Evolutionary conservation across 2,113 vertebrate genomes (phyloP), one percentile per base, ranked within the genome.

Genomic region (Sinocyclocheilus grahami): DNA sequence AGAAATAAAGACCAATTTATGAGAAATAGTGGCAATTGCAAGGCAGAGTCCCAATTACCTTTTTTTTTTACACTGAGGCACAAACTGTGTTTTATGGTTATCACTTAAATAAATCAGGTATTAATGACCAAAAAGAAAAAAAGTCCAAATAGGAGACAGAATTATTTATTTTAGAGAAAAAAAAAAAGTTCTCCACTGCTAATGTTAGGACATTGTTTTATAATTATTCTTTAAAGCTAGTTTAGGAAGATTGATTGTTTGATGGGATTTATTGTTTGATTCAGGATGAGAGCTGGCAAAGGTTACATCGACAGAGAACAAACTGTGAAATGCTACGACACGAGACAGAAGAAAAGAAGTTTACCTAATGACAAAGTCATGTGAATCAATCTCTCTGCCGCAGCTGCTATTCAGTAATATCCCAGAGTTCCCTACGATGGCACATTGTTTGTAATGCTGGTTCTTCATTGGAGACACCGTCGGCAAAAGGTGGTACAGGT

Each of bases 381-480:
- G 96, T 0, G 94, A 94, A 3, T 99, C 98, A 0, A 99, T 99
- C 92, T 99, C 97, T 0, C 90, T 91, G 16, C 98, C 98, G 0
- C 98, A 99, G 94, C 97, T 95, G 0, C 98, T 99, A 95, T 97
- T 97, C 75, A 98, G 95, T 90, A 99, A 92, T 88, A 98, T 96
- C 27, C 98, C 98, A 0, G 98, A 99, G 92, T 99, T 99, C 58
- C 98, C 98, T 78, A 99, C 97, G 0, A 99, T 97, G 90, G 97
- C 98, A 0, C 98, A 99, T 20, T 94, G 94, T 87, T 91, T 93
- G 91, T 97, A 96, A 89, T 97, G 96, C 71, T 96, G 97, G 89
- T 96, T 97, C 91, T 97, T 98, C 92, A 98, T 94, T 0, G 97
- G 97, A 0, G 97, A 98, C 0, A 91, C 94, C 0, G 95, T 94